Evolutionary conservation across 2,797 vertebrate genomes (phyloP).

Genomic region (Zenarchopterus dispar): DNA sequence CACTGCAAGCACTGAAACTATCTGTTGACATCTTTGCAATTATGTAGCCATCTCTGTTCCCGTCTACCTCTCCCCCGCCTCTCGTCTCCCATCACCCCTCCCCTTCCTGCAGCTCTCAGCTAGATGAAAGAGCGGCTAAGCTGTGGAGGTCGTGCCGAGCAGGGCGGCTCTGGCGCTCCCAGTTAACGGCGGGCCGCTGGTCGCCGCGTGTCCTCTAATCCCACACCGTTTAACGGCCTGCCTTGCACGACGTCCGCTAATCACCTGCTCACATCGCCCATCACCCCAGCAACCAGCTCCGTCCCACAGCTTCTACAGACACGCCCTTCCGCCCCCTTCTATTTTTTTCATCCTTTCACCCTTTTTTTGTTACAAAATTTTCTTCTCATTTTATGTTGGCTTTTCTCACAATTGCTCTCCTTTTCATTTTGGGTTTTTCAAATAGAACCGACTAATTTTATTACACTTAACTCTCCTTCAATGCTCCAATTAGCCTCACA

Average conservation of each 20-base stretch:
- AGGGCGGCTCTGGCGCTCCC: constrained; percentile 63
- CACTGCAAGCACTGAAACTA: constrained; percentile 70
- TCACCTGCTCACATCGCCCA: constrained; percentile 78
- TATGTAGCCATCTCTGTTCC: constrained; percentile 67
- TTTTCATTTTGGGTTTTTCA: constrained; percentile 8
- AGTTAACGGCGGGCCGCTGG: constrained; percentile 64
- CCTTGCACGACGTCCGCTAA: constrained; percentile 75
- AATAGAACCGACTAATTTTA: constrained; percentile 4
- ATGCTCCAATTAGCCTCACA: constrained; percentile 55
- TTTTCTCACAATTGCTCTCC: not conserved
- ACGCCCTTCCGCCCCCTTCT: constrained; percentile 62
- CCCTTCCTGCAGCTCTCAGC: constrained; percentile 56
- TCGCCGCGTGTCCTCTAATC: constrained; percentile 77
- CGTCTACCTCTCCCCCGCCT: constrained; percentile 16
- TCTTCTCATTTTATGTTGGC: constrained; percentile 23
- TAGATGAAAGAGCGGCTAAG: constrained; percentile 83
- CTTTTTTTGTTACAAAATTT: constrained; percentile 21
- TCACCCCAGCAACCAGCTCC: constrained; percentile 72
- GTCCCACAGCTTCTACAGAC: constrained; percentile 61
- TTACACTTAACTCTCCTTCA: constrained; percentile 39
- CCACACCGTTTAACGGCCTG: constrained; percentile 80
- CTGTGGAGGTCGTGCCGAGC: constrained; percentile 72
- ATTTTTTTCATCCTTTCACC: constrained; percentile 48
- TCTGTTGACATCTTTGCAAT: constrained; percentile 82
- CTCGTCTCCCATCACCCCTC: constrained; percentile 23